Base-by-base conservation (phyloP, 2,113 vertebrate genomes). In the Paralichthys olivaceus region DNA sequence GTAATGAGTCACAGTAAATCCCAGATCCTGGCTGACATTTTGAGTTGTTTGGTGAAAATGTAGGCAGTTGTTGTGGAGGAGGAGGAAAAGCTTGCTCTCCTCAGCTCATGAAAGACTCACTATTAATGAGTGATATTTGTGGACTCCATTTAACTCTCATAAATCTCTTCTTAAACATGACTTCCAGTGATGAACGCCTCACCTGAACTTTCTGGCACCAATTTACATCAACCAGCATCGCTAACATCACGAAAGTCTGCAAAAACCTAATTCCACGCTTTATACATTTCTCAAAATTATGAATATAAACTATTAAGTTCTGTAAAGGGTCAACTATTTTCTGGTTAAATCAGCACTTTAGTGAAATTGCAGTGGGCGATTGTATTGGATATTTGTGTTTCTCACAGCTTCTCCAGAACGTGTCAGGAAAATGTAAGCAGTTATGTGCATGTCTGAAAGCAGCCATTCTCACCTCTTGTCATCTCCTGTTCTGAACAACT, bases 1-100 rank as follows among this genome's bases (percentile, higher is more conserved):
- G 80, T 84, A 79, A 88, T 87, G 84, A 88, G 72, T 85, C 85
- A 88, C 73, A 62, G 56, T 84, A 80, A 87, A 83, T 66, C 72
- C 70, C 37, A 37, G 12, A 70, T 84, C 75, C 74, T 80, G 78
- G 79, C 87, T 76, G 70, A 85, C 40, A 56, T 79, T 53, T 34
- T 78, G 67, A 56, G 57, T 66, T 78, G 32, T 84, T 78, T 29
- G 34, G 70, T 63, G 51, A 62, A 84, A 75, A 72, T 56, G 57
- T 65, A 15, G 23, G 53, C 12, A 61, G 65, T 72, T 62, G 40
- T 34, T 61, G 56, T 51, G 69, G 22, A n/a, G 34, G 37, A 47
- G 49, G 65, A 68, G 65, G 62, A 66, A 79, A 77, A 60, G 28
- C 5, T 72, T 22, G 51, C 23, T 63, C 65, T 28, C 37, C 26